Evolutionary conservation across 2,888 invertebrate species (phyloP).

Genomic region (Sphaerophoria taeniata): DNA sequence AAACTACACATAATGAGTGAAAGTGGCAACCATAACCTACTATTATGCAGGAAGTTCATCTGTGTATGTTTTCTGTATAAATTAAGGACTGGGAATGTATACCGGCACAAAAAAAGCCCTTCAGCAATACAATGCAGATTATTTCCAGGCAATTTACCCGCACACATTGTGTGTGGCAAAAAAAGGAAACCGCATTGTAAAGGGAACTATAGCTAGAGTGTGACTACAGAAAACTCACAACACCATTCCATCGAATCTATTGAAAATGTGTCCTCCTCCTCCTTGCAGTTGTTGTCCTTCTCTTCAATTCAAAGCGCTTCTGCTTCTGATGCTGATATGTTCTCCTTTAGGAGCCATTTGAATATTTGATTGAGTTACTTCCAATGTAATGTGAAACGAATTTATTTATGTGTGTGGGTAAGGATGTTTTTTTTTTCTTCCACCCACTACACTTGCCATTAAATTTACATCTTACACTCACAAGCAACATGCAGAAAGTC

Average conservation of each 20-base stretch:
- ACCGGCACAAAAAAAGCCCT: slow-evolving; percentile 20
- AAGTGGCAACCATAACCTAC: not conserved
- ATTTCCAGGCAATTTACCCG: slow-evolving; percentile 72
- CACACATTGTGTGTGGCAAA: slow-evolving; percentile 54
- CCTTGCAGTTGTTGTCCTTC: not conserved
- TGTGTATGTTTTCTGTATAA: not conserved
- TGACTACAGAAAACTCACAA: not conserved
- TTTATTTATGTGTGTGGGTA: slow-evolving; percentile 57
- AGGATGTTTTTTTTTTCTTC: not conserved
- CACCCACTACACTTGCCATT: not conserved
- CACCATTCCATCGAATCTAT: not conserved
- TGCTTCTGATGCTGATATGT: slow-evolving; percentile 34
- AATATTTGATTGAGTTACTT: slow-evolving; percentile 74
- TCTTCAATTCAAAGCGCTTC: slow-evolving; percentile 1
- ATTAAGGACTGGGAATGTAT: not conserved
- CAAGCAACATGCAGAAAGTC: slow-evolving; percentile 8
- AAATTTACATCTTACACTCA: not conserved
- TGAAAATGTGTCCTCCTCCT: not conserved
- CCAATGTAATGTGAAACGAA: slow-evolving; percentile 64
- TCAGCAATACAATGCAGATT: slow-evolving; percentile 69
- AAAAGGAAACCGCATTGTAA: slow-evolving; percentile 65
- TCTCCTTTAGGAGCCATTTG: slow-evolving; percentile 66
- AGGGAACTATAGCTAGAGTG: slow-evolving; percentile 28
- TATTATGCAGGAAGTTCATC: slow-evolving; percentile 25
- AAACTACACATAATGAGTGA: not conserved